Evolutionary conservation across 2,797 vertebrate genomes (phyloP).

Genomic region (Diceros bicornis): DNA sequence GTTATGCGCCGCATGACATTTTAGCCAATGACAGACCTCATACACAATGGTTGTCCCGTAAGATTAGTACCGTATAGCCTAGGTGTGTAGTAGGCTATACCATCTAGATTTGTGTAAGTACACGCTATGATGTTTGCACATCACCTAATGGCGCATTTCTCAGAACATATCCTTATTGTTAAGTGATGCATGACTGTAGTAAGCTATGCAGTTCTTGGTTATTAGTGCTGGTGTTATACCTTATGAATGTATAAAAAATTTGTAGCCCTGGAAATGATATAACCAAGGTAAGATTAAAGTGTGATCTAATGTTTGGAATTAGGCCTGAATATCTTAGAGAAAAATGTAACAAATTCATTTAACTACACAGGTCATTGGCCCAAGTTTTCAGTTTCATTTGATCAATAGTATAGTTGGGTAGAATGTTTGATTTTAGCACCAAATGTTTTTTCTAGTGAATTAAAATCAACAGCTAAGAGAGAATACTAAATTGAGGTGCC

Average conservation of each 20-base stretch:
- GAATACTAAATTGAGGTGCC: background rate
- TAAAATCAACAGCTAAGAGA: conserved; percentile 48
- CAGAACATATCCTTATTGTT: no score
- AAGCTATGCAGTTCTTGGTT: background rate
- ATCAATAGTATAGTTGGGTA: background rate
- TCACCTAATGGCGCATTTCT: no score
- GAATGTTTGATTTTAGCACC: conserved; percentile 32
- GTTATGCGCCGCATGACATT: no score
- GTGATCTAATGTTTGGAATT: background rate
- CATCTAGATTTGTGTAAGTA: no score
- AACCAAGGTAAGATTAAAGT: background rate
- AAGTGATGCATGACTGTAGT: background rate
- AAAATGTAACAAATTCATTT: background rate
- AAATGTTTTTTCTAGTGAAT: conserved; percentile 10
- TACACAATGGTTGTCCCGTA: no score
- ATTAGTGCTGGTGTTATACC: background rate
- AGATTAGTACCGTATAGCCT: no score
- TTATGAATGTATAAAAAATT: background rate
- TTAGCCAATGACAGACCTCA: no score
- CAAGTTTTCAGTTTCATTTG: background rate
- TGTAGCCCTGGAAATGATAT: background rate
- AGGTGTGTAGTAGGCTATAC: no score
- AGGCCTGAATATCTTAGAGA: background rate
- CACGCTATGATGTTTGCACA: no score
- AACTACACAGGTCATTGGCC: background rate